Percentiles rank a stretch among this genome's conserved stretches.
phyloP scores from a whole-genome alignment of 2,888 invertebrate genomes.

The Chaitophorus viminalis region DNA sequence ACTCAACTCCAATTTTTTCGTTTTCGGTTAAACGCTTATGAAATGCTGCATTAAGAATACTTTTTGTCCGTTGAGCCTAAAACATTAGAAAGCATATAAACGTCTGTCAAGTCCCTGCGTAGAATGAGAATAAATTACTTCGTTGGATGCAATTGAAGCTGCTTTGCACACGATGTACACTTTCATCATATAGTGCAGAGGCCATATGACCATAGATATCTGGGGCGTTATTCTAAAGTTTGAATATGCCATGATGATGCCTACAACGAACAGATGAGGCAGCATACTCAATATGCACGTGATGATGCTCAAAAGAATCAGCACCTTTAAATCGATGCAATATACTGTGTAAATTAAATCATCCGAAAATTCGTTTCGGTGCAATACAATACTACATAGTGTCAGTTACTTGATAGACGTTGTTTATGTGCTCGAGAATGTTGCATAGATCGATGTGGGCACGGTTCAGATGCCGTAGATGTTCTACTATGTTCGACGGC shows the following conservation, averaged over 20 bases:
- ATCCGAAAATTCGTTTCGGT: not conserved
- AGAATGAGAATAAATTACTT: slow-evolving; percentile 34
- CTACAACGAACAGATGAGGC: slow-evolving; percentile 63
- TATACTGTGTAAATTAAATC: not conserved
- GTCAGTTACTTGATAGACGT: slow-evolving; percentile 56
- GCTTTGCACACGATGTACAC: slow-evolving; percentile 62
- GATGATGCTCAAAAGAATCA: slow-evolving; percentile 61
- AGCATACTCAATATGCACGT: slow-evolving; percentile 59
- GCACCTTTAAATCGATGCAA: slow-evolving; percentile 31
- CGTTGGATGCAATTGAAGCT: slow-evolving; percentile 58
- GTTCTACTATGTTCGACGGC: slow-evolving; percentile 18
- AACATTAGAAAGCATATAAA: not conserved
- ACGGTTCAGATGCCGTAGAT: slow-evolving; percentile 19
- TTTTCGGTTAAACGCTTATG: slow-evolving; percentile 16
- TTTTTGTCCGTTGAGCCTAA: slow-evolving; percentile 28
- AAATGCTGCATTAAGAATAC: slow-evolving; percentile 4
- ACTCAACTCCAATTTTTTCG: slow-evolving; percentile 50
- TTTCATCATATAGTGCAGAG: slow-evolving; percentile 57
- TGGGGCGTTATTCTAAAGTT: slow-evolving; percentile 62
- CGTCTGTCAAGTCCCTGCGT: not conserved
- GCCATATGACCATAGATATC: slow-evolving; percentile 63
- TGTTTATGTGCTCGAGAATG: slow-evolving; percentile 55
- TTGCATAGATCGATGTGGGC: slow-evolving; percentile 60
- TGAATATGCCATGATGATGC: slow-evolving; percentile 63
- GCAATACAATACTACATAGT: too few species aligned